Evolutionary conservation across 2,888 invertebrate genomes (phyloP).

Genomic region (Hydroisotoma schaefferi): DNA sequence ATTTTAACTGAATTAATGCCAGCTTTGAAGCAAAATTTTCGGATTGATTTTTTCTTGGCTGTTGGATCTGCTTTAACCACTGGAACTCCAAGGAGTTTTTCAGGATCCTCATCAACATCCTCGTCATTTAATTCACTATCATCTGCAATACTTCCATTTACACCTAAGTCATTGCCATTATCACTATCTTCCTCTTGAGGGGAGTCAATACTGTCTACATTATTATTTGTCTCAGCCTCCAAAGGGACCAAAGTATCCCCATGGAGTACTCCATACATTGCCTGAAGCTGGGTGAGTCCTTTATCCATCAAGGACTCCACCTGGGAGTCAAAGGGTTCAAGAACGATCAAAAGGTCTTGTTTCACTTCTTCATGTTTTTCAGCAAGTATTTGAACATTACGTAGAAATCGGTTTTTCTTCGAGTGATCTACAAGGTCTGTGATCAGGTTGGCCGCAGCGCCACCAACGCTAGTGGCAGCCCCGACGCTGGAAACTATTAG

Average conservation of each 20-base stretch:
- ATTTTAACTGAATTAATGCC: not conserved
- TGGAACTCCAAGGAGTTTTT: too few relatives aligned
- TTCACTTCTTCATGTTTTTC: not conserved
- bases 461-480: constrained; percentile 3
- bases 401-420: not conserved
- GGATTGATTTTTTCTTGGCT: not conserved
- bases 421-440: constrained; percentile 2
- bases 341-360: not conserved
- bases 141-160: too few relatives aligned
- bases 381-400: not conserved
- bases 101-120: not conserved
- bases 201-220: not conserved
- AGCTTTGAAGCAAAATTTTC: constrained; percentile 7
- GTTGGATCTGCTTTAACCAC: not conserved
- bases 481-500: constrained; percentile 7
- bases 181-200: not conserved
- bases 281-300: not conserved
- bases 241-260: too few relatives aligned
- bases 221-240: too few relatives aligned
- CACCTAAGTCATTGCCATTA: too few relatives aligned
- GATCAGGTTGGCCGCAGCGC: constrained; percentile 8
- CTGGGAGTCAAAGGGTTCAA: not conserved
- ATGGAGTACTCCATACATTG: not conserved
- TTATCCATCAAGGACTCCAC: not conserved
- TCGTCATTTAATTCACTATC: too few relatives aligned